Conservation (phyloP, 1,140 invertebrate genomes). For the Microplitis demolitor region DNA sequence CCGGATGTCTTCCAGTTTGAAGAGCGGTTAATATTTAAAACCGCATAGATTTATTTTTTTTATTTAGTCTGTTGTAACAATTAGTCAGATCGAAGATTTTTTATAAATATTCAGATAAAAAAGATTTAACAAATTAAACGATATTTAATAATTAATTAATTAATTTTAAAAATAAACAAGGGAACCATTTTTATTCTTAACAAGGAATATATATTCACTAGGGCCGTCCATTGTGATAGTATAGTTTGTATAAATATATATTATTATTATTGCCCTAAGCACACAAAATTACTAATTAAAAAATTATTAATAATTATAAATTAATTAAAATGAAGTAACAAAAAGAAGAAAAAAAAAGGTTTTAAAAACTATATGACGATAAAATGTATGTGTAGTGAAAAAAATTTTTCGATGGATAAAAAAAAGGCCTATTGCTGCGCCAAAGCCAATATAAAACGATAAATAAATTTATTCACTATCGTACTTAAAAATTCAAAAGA, state of each 20-base stretch:
- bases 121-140: not conserved
- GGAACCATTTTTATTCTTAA: conserved; percentile 40
- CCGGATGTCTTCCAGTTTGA: conserved; percentile 26
- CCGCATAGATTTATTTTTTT: conserved; percentile 12
- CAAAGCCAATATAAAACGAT: not conserved
- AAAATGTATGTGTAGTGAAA: not conserved
- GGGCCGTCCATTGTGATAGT: conserved; percentile 57
- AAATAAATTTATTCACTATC: not conserved
- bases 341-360: not conserved
- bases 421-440: conserved; percentile 1
- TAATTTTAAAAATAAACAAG: not conserved
- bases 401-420: not conserved
- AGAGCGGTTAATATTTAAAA: conserved; percentile 5
- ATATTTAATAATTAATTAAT: not conserved
- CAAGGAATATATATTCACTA: conserved; percentile 34
- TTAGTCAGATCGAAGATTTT: not conserved
- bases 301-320: not conserved
- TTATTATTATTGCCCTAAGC: conserved; percentile 41
- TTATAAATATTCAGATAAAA: not conserved
- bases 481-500: not conserved
- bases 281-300: conserved; percentile 30
- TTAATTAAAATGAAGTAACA: not conserved
- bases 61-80: conserved; percentile 3
- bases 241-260: conserved; percentile 46
- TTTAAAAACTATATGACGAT: not conserved